Conservation (phyloP, 2,113 vertebrate species). For the Serilophus lunatus region DNA sequence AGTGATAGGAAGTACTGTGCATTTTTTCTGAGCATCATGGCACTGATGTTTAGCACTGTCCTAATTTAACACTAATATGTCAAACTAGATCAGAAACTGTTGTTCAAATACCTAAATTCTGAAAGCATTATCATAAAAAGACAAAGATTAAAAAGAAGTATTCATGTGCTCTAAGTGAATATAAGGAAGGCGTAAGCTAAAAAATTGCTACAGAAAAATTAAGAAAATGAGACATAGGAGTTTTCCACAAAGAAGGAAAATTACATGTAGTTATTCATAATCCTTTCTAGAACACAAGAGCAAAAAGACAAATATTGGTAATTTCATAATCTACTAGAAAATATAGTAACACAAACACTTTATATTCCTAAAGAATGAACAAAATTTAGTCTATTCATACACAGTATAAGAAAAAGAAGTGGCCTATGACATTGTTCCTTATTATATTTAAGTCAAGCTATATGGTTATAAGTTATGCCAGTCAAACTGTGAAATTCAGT, state of each 20-base stretch:
- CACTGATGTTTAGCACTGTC: not conserved
- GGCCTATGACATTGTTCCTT: not conserved
- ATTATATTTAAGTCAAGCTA: not conserved
- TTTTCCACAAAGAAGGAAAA: conserved; percentile 9
- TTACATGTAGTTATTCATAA: not conserved
- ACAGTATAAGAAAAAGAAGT: not conserved
- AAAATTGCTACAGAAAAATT: not conserved
- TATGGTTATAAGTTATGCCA: not conserved
- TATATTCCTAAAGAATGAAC: not conserved
- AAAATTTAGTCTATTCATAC: not conserved
- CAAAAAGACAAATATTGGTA: not conserved
- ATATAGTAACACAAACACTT: not conserved
- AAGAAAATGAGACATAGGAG: not conserved
- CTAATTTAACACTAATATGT: not conserved
- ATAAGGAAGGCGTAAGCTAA: not conserved
- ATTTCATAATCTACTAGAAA: not conserved
- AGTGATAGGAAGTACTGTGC: not conserved
- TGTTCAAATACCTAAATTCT: conserved; percentile 14
- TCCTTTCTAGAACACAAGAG: not conserved
- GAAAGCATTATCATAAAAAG: not conserved
- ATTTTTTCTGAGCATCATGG: not conserved
- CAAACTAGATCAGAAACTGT: not conserved
- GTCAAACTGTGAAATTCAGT: not conserved
- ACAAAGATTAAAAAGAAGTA: not conserved
- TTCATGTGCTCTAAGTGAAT: not conserved